Evolutionary conservation across 2,888 invertebrate genomes (phyloP).

Genomic region (Orthosia cruda): DNA sequence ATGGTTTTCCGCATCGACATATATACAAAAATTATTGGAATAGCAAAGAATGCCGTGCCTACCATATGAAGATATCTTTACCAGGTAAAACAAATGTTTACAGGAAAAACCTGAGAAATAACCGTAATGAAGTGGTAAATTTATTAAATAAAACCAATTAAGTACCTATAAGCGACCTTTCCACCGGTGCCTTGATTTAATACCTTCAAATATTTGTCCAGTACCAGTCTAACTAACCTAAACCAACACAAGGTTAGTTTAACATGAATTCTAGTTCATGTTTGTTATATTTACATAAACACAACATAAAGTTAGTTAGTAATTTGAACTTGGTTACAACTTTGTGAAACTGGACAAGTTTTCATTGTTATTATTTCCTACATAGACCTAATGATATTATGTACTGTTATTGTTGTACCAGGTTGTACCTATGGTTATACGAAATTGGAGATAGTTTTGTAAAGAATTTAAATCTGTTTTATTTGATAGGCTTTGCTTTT

Average conservation of each 20-base stretch:
- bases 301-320: constrained; percentile 15
- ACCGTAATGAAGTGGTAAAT: background rate
- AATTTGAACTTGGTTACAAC: constrained; percentile 33
- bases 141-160: constrained; percentile 31
- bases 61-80: no score
- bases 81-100: no score
- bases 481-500: no score
- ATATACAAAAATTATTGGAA: no score
- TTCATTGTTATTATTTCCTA: constrained; percentile 17
- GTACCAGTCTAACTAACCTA: constrained; percentile 37
- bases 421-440: background rate
- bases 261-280: constrained; percentile 29
- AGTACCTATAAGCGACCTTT: background rate
- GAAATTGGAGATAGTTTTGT: background rate
- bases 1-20: no score
- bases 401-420: background rate
- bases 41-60: no score
- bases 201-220: constrained; percentile 49
- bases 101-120: background rate
- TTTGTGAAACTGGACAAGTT: constrained; percentile 29
- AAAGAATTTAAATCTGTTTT: no score
- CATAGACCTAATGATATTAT: background rate
- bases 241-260: constrained; percentile 42
- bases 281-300: constrained; percentile 41
- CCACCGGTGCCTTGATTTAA: constrained; percentile 1